Conservation (phyloP, 1,140 invertebrate genomes). For the Mactra quadrangularis region DNA sequence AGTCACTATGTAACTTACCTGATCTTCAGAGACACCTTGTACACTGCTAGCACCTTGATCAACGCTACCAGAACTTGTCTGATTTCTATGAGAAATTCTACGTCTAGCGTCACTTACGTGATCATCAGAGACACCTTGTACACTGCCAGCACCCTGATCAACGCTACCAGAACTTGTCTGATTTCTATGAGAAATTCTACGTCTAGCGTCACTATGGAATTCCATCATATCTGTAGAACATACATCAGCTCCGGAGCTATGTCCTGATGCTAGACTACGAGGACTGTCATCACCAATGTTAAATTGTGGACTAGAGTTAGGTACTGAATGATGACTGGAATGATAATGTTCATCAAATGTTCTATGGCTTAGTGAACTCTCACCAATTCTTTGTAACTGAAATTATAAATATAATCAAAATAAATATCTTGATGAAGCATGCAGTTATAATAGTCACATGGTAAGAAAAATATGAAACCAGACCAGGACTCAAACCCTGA, state of each 20-base stretch:
- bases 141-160: too few species aligned
- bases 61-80: conserved; percentile 9
- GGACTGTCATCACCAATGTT: conserved; percentile 7
- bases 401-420: conserved; percentile 7
- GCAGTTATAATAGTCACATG: too few species aligned
- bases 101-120: conserved; percentile 50
- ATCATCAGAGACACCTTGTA: conserved; percentile 24
- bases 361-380: conserved; percentile 43
- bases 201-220: conserved; percentile 46
- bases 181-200: conserved; percentile 22
- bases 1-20: conserved; percentile 23
- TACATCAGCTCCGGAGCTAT: conserved; percentile 42
- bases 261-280: conserved; percentile 21
- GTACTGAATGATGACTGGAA: conserved; percentile 49
- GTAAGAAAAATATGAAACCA: too few species aligned
- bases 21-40: background rate
- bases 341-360: conserved; percentile 55
- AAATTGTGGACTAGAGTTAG: conserved; percentile 53
- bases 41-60: too few species aligned
- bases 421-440: background rate
- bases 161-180: conserved; percentile 9
- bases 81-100: conserved; percentile 15
- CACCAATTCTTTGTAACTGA: conserved; percentile 50
- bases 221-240: conserved; percentile 57
- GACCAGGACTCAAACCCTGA: too few species aligned